Conservation (phyloP, 2,797 vertebrate genomes). For the Acropternis orthonyx region DNA sequence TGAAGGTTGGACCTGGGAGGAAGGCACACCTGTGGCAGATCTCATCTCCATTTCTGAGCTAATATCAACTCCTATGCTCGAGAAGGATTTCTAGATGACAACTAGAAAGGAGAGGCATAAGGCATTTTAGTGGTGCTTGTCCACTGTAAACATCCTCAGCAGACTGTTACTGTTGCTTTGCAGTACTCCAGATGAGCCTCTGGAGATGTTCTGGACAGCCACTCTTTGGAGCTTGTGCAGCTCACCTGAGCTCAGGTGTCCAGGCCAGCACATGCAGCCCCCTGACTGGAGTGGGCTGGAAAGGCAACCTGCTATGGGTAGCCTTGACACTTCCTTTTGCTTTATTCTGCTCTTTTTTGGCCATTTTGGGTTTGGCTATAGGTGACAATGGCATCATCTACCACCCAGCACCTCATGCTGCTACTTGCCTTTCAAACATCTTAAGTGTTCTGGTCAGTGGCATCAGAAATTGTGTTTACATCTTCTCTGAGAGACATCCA, state of each 20-base stretch:
- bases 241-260: neutral
- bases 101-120: neutral
- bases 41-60: neutral
- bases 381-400: neutral
- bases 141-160: neutral
- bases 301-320: neutral
- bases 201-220: neutral
- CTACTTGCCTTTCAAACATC: constrained; percentile 13
- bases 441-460: constrained; percentile 47
- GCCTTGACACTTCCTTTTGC: neutral
- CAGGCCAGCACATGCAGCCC: no score
- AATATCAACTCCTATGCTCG: fast-evolving
- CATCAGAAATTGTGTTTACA: constrained; percentile 60
- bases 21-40: neutral
- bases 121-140: neutral
- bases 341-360: neutral
- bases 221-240: neutral
- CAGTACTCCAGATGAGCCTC: neutral
- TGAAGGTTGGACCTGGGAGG: neutral
- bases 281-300: no score
- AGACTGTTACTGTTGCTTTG: neutral
- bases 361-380: constrained; percentile 25
- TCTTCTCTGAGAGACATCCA: constrained; percentile 53
- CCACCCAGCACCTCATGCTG: constrained; percentile 1
- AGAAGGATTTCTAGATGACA: neutral